Base-by-base conservation (phyloP, 53 echinoderm and acorn worm genomes). In the Hippasteria phrygiana region DNA sequence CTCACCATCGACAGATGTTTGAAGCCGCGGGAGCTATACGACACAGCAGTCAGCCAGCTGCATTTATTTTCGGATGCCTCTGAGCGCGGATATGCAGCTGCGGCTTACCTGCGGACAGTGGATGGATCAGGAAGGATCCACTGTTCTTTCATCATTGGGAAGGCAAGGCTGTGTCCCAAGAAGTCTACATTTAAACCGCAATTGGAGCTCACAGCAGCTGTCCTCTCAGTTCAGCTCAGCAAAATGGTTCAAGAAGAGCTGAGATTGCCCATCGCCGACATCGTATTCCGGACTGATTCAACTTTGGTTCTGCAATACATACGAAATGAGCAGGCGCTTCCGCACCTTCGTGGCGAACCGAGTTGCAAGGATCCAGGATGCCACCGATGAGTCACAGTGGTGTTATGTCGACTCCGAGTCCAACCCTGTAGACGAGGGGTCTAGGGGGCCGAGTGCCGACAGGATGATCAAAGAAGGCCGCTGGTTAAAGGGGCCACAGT, bases 401-500 rank as follows among this genome's bases (percentile, higher is more conserved):
- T 18, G 71, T 1, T 64, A 65, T 28, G 86, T 87, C 12, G 41
- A 53, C 43, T 55, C 76, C 17, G 55, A 75, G 35, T 63, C 37
- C 7, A 91, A 91, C 64, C 91, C 76, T 16, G 87, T 87, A 39
- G 87, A 91, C 24, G 74, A 91, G 6, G 91, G 75, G 18, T 88
- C 91, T 10, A 40, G 87, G 24, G 91, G 88, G 2, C 13, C 76
- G 28, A 18, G 33, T 22, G 88, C 79, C 9, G 26, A 42, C 13
- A 87, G 87, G 46, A 34, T 90, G 45, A 81, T 36, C 32, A 45
- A 71, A 34, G 36, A 79, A 3, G n/a, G 73, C 71, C 65, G 77
- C 16, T 94, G 94, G 94, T 42, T 92, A 35, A 71, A 62, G 36
- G 94, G 94, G 39, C 90, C 90, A 14, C 24, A 55, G 16, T 94